Conservation (phyloP, 2,113 vertebrate genomes). For the Lichenostomus cassidix region DNA sequence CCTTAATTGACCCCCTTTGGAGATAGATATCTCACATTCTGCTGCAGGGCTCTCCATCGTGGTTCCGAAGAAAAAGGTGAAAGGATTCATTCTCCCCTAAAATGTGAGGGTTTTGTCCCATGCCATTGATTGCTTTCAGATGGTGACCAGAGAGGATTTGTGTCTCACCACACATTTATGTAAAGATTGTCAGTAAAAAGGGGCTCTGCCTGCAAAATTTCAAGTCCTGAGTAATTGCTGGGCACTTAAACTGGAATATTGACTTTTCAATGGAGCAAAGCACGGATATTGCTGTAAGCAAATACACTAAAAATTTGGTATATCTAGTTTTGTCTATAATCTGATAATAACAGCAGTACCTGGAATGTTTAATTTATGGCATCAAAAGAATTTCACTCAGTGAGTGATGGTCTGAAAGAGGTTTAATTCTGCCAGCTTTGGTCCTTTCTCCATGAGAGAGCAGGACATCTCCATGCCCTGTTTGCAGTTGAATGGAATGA, state of each 20-base stretch:
- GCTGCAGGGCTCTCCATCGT: not conserved
- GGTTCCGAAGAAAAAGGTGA: not conserved
- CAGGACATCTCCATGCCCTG: not conserved
- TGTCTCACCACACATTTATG: not conserved
- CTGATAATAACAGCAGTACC: not conserved
- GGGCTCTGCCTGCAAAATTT: not conserved
- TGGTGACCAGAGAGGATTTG: not conserved
- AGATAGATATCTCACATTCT: not conserved
- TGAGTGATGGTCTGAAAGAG: not conserved
- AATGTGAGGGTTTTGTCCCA: not conserved
- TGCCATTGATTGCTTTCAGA: conserved; percentile 4
- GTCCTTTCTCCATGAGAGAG: not conserved
- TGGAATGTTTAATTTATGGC: not conserved
- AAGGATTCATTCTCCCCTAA: not conserved
- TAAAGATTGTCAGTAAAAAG: not conserved
- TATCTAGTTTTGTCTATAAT: not conserved
- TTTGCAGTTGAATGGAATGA: not conserved
- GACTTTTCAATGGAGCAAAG: not conserved
- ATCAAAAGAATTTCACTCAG: not conserved
- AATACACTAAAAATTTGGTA: not conserved
- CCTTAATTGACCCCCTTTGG: not conserved
- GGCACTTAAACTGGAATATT: not conserved
- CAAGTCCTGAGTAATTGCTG: not conserved
- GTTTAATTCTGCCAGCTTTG: not conserved
- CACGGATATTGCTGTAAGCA: not conserved